Evolutionary conservation across 2,888 invertebrate species (phyloP), one percentile per base, ranked within the genome.

Genomic region (Pediacus dermestoides): DNA sequence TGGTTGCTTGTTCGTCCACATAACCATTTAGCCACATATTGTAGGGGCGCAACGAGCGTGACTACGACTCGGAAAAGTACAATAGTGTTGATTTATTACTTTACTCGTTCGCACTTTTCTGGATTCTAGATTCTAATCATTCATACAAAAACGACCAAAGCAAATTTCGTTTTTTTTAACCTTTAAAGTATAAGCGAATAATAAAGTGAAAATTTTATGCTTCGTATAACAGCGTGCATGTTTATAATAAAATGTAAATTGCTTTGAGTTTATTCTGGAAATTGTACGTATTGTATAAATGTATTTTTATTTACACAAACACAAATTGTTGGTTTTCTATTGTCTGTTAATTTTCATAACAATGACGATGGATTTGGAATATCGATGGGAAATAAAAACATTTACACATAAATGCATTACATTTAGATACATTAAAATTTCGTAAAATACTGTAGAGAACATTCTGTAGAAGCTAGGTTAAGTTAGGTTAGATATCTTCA

Each of bases 21-120:
- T 23, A 23, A 23, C 23, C 23, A 23, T 23, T 23, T 23, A 23
- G 23, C 23, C 18, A n/a, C 23, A 23, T 23, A 23, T 23, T 23
- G 36, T 43, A 39, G 44, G 41, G 39, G 44, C 38, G 45, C 44
- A 36, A 41, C 23, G 34, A 47, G 47, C 47, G 47, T 47, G 47
- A 47, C 47, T 32, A 36, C 36, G 38, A 31, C 34, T 38, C 34
- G 36, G 37, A 39, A 23, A 23, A 35, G 36, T 44, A 47, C 47
- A 47, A 44, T 42, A 42, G 42, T 35, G 44, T 39, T 42, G 42
- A 47, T 47, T 47, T 47, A 47, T 47, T 40, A 44, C 39, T 30
- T 16, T 34, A 39, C 34, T 44, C 44, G 40, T 47, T 47, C 45
- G 41, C 47, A 44, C 47, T 47, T 47, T 47, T 47, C 41, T 42